Evolutionary conservation across 2,113 vertebrate species (phyloP).

Genomic region (Ellobius talpinus): DNA sequence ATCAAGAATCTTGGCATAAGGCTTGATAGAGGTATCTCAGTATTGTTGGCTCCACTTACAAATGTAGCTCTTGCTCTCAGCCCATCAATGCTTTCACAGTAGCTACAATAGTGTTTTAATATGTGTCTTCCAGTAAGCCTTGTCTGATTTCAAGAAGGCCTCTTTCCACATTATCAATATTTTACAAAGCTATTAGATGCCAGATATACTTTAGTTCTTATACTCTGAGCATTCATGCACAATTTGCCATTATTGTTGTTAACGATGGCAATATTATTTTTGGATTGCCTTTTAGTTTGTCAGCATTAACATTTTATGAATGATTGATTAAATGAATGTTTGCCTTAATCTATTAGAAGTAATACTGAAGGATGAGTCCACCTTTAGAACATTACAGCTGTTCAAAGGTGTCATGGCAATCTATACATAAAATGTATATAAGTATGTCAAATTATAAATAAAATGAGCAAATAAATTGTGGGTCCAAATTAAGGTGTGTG

Average conservation of each 20-base stretch:
- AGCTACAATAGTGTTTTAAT: slow-evolving; percentile 65
- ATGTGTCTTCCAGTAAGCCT: slow-evolving; percentile 77
- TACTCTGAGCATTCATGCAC: slow-evolving; percentile 64
- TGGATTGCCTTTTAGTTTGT: slow-evolving; percentile 70
- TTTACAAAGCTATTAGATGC: slow-evolving; percentile 81
- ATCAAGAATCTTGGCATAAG: background rate
- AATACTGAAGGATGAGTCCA: background rate
- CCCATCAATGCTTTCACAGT: slow-evolving; percentile 39
- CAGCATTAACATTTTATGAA: slow-evolving; percentile 82
- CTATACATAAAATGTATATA: background rate
- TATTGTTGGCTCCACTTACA: background rate
- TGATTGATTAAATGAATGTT: slow-evolving; percentile 70
- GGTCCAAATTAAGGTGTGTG: background rate
- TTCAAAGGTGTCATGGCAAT: slow-evolving; percentile 40
- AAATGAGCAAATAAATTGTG: background rate
- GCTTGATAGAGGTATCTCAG: background rate
- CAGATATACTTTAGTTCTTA: slow-evolving; percentile 77
- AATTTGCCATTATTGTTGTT: slow-evolving; percentile 77
- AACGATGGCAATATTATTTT: slow-evolving; percentile 76
- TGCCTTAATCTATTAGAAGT: slow-evolving; percentile 58
- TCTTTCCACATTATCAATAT: slow-evolving; percentile 84
- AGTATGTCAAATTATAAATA: slow-evolving; percentile 37
- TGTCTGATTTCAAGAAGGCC: slow-evolving; percentile 58
- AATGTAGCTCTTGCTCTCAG: slow-evolving; percentile 43
- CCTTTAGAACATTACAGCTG: slow-evolving; percentile 45